phyloP scores from a whole-genome alignment of 1,140 invertebrate genomes.

The Chironomus striatipennis region DNA sequence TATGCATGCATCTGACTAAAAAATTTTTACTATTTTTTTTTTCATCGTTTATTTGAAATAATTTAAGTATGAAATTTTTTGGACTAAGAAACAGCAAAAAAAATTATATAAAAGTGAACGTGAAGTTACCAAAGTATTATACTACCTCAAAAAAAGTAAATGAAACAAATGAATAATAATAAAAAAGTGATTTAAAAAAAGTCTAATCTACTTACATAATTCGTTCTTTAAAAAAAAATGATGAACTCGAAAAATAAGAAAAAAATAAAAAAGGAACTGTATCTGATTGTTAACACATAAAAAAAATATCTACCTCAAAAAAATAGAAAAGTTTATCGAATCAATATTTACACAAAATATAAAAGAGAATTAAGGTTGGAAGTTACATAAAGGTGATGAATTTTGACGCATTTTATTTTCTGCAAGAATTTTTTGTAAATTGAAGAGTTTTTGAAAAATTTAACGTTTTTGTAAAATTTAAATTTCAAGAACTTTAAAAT shows the following conservation, averaged over 20 bases:
- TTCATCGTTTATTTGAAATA: not conserved
- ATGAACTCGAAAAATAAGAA: not conserved
- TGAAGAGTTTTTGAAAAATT: too few relatives aligned
- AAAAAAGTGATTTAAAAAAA: not conserved
- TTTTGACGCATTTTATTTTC: too few relatives aligned
- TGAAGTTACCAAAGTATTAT: slow-evolving; percentile 14
- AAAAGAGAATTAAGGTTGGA: not conserved
- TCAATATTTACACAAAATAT: not conserved
- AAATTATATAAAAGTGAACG: not conserved
- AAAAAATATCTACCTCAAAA: slow-evolving; percentile 6
- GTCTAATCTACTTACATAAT: not conserved
- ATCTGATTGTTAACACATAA: slow-evolving; percentile 9
- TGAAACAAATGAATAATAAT: not conserved
- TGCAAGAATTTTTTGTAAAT: too few relatives aligned
- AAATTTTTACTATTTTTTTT: not conserved
- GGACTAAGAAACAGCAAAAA: not conserved
- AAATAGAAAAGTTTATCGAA: not conserved
- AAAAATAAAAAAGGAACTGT: not conserved
- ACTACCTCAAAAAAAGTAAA: not conserved
- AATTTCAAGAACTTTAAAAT: too few relatives aligned
- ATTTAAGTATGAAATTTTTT: not conserved
- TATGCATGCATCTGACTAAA: slow-evolving; percentile 3
- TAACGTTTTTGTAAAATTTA: too few relatives aligned
- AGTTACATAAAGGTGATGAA: not conserved
- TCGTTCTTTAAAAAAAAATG: not conserved